phyloP scores from a whole-genome alignment of 2,113 vertebrate species.

The Litocranius walleri region DNA sequence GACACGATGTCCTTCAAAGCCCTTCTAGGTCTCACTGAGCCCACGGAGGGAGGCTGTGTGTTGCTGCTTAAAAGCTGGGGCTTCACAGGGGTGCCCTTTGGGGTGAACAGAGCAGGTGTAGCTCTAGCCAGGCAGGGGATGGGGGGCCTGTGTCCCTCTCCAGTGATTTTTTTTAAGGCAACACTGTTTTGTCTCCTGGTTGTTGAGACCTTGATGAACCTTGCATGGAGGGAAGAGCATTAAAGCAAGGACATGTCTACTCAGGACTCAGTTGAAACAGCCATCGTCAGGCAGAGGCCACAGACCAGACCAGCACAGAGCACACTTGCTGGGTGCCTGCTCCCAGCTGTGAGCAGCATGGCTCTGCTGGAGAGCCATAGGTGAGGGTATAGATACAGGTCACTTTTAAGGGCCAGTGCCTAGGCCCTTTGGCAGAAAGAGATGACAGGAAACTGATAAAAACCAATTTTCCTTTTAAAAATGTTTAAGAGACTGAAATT shows the following conservation, averaged over 20 bases:
- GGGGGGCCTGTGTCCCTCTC: neutral
- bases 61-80: neutral
- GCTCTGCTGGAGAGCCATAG: neutral
- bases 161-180: neutral
- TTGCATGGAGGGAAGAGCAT: neutral
- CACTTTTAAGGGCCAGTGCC: neutral
- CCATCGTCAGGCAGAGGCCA: neutral
- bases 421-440: neutral
- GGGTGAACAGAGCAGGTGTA: neutral
- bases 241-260: neutral
- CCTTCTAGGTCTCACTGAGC: neutral
- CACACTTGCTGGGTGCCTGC: accelerated
- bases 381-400: neutral
- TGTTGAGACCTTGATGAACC: neutral
- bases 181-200: neutral
- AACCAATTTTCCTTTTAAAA: neutral
- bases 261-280: neutral
- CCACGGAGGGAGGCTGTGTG: neutral
- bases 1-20: neutral
- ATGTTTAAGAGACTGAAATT: neutral
- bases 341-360: neutral
- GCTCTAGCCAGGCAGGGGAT: neutral
- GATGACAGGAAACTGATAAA: neutral
- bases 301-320: neutral
- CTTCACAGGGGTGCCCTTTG: neutral